Evolutionary conservation across 1,140 invertebrate species (phyloP).

Genomic region (Trinorchestia longiramus): DNA sequence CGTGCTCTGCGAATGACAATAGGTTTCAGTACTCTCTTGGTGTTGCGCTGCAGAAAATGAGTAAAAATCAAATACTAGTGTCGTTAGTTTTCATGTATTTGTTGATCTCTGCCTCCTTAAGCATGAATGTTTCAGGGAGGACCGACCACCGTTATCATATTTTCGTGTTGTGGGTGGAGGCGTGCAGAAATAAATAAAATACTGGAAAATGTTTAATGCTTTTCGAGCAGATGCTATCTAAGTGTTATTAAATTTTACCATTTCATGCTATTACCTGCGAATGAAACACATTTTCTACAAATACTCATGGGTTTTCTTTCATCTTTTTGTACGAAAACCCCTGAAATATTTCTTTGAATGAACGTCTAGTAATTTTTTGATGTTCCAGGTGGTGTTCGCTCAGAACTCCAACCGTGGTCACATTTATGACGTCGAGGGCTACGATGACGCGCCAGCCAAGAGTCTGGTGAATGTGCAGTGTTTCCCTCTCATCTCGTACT

Average conservation of each 20-base stretch:
- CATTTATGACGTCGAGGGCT: slow-evolving; percentile 59
- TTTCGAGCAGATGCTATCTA: too few relatives aligned
- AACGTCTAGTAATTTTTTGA: not conserved
- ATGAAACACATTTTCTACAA: not conserved
- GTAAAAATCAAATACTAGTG: too few relatives aligned
- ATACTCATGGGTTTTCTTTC: not conserved
- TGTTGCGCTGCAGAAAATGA: too few relatives aligned
- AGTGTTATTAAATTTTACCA: not conserved
- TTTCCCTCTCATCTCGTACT: slow-evolving; percentile 64
- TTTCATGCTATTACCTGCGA: not conserved
- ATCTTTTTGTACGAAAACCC: not conserved
- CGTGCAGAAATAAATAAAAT: too few relatives aligned
- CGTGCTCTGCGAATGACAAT: too few relatives aligned
- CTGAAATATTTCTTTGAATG: not conserved
- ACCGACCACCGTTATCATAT: too few relatives aligned
- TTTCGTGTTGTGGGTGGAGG: too few relatives aligned
- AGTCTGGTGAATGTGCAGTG: slow-evolving; percentile 64
- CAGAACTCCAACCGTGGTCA: slow-evolving; percentile 63
- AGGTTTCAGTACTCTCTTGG: too few relatives aligned
- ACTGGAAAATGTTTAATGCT: too few relatives aligned
- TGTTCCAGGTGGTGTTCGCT: slow-evolving; percentile 61
- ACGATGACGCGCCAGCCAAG: slow-evolving; percentile 55
- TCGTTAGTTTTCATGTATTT: too few relatives aligned
- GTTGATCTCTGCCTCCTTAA: too few relatives aligned
- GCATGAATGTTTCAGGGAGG: too few relatives aligned